Evolutionary conservation across 1,140 invertebrate genomes (phyloP).

Genomic region (Drosophila funebris): DNA sequence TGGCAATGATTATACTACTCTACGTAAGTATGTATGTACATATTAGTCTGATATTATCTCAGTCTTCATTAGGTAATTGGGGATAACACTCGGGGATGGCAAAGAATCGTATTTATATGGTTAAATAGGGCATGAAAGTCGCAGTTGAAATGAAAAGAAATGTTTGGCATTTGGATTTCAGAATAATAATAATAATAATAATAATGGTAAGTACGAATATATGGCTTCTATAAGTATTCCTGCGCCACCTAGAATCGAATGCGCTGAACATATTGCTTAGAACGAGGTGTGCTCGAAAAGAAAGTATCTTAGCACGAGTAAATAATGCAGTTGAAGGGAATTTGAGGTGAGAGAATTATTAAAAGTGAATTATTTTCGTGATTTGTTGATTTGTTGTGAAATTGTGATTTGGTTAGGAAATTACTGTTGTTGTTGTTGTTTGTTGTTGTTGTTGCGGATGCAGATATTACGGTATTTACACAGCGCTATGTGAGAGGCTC

Average conservation of each 20-base stretch:
- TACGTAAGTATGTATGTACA: not conserved
- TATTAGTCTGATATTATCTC: not conserved
- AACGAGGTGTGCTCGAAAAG: slow-evolving; percentile 41
- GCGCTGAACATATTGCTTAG: slow-evolving; percentile 58
- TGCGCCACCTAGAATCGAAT: slow-evolving; percentile 57
- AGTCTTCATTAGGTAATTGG: not conserved
- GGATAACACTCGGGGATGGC: not conserved
- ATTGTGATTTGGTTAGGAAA: not conserved
- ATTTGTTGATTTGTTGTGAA: not conserved
- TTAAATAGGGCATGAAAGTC: slow-evolving; percentile 22
- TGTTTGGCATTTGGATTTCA: slow-evolving; percentile 2
- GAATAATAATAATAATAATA: slow-evolving; percentile 5
- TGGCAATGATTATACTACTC: too few relatives aligned
- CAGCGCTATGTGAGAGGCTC: slow-evolving; percentile 41
- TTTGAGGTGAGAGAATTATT: not conserved
- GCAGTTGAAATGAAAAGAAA: slow-evolving; percentile 34
- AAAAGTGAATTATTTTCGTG: not conserved
- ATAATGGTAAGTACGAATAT: slow-evolving; percentile 2
- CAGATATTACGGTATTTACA: slow-evolving; percentile 4
- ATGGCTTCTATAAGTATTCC: slow-evolving; percentile 28
- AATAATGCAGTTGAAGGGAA: slow-evolving; percentile 9
- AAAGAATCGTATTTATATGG: slow-evolving; percentile 4
- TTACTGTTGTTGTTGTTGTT: slow-evolving; percentile 2
- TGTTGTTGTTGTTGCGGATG: not conserved
- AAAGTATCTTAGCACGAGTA: slow-evolving; percentile 4